These are phyloP conservation scores for Gastrophryne carolinensis DNA, from an alignment of 2,797 vertebrate genomes.

Conservation along the genomic window DNA sequence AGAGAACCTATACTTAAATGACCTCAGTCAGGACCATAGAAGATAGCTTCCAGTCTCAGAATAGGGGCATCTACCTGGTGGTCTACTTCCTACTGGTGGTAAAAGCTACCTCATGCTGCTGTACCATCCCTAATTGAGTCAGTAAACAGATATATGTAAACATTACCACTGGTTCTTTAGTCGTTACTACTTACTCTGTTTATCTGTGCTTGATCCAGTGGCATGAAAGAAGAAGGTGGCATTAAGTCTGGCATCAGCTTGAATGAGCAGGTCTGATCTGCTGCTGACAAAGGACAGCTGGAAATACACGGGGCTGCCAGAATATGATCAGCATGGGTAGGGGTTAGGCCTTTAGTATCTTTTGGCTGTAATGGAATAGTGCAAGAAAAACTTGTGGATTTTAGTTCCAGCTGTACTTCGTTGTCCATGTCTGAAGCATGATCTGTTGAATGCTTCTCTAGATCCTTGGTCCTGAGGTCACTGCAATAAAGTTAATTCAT, in stretches of 20 bases:
- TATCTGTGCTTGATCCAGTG: neutral
- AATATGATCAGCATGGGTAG: neutral
- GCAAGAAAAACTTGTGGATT: neutral
- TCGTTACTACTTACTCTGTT: slow-evolving; percentile 30
- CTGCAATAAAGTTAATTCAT: neutral
- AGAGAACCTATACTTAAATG: too few species aligned
- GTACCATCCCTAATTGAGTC: too few species aligned
- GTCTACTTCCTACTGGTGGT: too few species aligned
- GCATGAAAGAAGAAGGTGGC: slow-evolving; percentile 72
- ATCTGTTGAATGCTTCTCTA: neutral
- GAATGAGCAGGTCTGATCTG: neutral
- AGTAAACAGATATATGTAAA: too few species aligned
- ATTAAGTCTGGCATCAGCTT: slow-evolving; percentile 59
- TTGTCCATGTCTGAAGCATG: neutral
- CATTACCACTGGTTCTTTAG: too few species aligned
- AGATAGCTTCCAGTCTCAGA: too few species aligned
- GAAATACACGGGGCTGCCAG: neutral
- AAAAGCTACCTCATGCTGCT: too few species aligned
- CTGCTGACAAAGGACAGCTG: neutral
- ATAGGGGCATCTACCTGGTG: too few species aligned
- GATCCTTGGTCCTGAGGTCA: neutral
- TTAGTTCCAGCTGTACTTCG: neutral
- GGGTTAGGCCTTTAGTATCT: neutral
- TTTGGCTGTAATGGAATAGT: too few species aligned
- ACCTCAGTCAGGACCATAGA: too few species aligned